phyloP scores from a whole-genome alignment of 2,888 invertebrate genomes.

The Watsonalla cultraria region DNA sequence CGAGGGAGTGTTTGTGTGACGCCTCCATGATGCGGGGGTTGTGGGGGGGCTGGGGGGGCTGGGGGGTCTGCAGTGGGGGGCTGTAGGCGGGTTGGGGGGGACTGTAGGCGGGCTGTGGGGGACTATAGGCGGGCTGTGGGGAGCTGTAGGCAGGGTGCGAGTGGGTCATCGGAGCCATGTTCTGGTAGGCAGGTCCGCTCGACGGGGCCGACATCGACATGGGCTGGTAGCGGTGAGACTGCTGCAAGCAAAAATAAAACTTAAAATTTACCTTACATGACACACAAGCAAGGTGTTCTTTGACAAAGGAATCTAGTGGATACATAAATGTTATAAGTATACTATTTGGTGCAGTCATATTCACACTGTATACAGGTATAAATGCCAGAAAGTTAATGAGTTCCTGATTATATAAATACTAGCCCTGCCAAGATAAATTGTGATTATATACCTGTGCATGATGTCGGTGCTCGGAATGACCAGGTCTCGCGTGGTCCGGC shows the following conservation, averaged over 20 bases:
- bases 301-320: no score
- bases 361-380: no score
- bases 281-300: no score
- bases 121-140: constrained; percentile 17
- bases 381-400: no score
- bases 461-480: constrained; percentile 58
- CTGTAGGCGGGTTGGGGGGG: constrained; percentile 49
- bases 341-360: no score
- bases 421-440: no score
- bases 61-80: constrained; percentile 7
- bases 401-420: no score
- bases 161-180: constrained; percentile 61
- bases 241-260: constrained; percentile 32
- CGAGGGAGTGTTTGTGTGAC: constrained; percentile 52
- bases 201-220: constrained; percentile 67
- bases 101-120: constrained; percentile 30
- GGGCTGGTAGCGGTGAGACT: constrained; percentile 59
- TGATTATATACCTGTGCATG: constrained; percentile 51
- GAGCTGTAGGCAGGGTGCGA: constrained; percentile 53
- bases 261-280: no score
- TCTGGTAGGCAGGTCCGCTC: constrained; percentile 48
- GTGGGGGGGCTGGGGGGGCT: not conserved
- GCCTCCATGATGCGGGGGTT: constrained; percentile 41
- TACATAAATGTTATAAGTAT: no score
- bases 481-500: constrained; percentile 73